These are phyloP conservation scores for Drosophila macrospina DNA, from an alignment of 2,888 invertebrate genomes.

Conservation along the genomic window DNA sequence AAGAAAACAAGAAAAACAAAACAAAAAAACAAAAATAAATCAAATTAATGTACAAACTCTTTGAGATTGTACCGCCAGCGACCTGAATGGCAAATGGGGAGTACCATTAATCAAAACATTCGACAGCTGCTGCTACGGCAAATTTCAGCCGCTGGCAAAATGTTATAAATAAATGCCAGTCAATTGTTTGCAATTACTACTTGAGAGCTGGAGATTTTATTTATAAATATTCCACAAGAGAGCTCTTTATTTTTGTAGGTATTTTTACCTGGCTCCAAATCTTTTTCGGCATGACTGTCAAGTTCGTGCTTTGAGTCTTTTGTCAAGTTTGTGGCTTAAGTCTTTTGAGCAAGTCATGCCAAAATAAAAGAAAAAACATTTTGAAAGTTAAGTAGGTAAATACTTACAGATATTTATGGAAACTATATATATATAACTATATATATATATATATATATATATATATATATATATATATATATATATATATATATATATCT, in stretches of 20 bases:
- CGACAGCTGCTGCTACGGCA: constrained; percentile 37
- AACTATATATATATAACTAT: constrained; percentile 1
- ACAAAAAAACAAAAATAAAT: constrained; percentile 1
- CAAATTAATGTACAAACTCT: constrained; percentile 37
- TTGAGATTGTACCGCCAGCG: constrained; percentile 45
- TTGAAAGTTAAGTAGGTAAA: constrained; percentile 36
- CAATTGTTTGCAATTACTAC: constrained; percentile 51
- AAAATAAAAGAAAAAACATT: constrained; percentile 10
- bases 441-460: too few relatives aligned
- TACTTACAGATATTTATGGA: constrained; percentile 37
- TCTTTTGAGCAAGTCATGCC: constrained; percentile 33
- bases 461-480: not conserved
- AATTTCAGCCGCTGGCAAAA: constrained; percentile 52
- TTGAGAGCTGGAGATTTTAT: constrained; percentile 36
- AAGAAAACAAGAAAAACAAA: constrained; percentile 16
- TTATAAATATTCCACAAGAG: constrained; percentile 54
- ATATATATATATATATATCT: not conserved
- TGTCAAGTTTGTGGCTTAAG: constrained; percentile 22
- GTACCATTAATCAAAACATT: constrained; percentile 69
- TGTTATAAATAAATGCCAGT: constrained; percentile 66
- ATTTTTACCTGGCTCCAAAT: constrained; percentile 41
- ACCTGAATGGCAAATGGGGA: constrained; percentile 51
- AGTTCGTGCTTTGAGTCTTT: constrained; percentile 70
- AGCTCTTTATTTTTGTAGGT: constrained; percentile 9
- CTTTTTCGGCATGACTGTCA: constrained; percentile 56